Percentiles rank a stretch among this genome's conserved stretches.
Conservation (phyloP, 2,113 vertebrate species). For the Phalacrocorax pelagicus region DNA sequence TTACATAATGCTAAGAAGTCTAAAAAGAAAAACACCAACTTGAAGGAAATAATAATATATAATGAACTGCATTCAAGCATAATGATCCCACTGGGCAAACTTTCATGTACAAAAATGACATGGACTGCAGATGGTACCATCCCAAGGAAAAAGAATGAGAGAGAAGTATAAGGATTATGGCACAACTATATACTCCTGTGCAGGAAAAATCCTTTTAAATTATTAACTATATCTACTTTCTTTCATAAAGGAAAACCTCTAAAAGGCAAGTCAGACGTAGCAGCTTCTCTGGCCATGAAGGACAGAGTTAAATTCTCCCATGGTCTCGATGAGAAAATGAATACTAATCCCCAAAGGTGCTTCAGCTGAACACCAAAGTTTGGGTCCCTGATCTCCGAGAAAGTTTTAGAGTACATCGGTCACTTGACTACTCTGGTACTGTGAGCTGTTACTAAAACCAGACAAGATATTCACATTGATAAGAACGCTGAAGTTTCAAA, state of each 20-base stretch:
- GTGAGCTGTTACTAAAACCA: background rate
- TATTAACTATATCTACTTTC: background rate
- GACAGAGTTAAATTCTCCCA: background rate
- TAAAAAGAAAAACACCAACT: background rate
- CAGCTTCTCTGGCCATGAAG: background rate
- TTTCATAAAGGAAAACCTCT: background rate
- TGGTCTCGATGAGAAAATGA: background rate
- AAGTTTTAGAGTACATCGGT: background rate
- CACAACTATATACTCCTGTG: background rate
- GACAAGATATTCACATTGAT: background rate
- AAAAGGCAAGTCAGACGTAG: background rate
- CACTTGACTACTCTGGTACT: background rate
- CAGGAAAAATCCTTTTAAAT: background rate
- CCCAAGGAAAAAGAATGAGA: background rate
- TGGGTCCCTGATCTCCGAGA: background rate
- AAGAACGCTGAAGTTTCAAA: background rate
- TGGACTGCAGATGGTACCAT: background rate
- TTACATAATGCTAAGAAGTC: background rate
- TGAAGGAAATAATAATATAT: background rate
- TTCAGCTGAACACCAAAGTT: background rate
- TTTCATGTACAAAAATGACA: background rate
- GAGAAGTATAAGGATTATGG: background rate
- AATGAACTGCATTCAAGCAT: background rate
- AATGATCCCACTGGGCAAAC: background rate
- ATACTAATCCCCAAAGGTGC: background rate